Conservation (phyloP, 2,888 invertebrate genomes). For the Heliconius cydno region DNA sequence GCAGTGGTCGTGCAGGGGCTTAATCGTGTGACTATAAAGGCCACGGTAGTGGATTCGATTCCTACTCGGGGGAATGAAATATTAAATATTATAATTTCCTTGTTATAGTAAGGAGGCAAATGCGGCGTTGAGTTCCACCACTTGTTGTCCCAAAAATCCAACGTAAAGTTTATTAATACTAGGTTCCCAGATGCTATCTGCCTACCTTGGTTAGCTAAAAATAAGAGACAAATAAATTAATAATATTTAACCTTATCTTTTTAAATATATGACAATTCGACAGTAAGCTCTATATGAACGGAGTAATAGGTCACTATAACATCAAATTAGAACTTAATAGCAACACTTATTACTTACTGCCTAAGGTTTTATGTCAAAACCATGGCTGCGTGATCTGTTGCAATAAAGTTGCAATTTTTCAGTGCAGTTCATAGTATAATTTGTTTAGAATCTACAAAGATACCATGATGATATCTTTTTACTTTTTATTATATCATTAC, state of each 20-base stretch:
- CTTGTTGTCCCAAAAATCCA: too few relatives aligned
- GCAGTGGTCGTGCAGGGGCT: neutral
- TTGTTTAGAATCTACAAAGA: neutral
- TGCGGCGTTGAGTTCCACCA: too few relatives aligned
- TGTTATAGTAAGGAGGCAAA: too few relatives aligned
- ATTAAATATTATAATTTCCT: neutral
- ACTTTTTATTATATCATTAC: neutral
- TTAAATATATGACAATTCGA: neutral
- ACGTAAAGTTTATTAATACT: too few relatives aligned
- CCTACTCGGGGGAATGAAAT: too few relatives aligned
- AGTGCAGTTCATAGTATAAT: neutral
- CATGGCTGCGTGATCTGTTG: neutral
- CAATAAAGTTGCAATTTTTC: neutral
- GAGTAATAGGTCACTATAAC: slow-evolving; percentile 21
- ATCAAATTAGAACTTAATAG: slow-evolving; percentile 17
- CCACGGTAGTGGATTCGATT: too few relatives aligned
- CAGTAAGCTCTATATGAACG: neutral
- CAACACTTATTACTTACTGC: neutral
- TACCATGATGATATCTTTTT: neutral
- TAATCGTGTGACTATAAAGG: too few relatives aligned
- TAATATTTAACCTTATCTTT: neutral
- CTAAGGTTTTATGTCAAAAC: neutral
- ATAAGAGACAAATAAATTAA: neutral
- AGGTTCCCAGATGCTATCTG: too few relatives aligned
- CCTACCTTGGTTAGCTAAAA: too few relatives aligned